A percentile compares a stretch with the other conserved stretches of the same genome.
Evolutionary conservation across 1,140 invertebrate genomes (phyloP).

Genomic region (Diprion similis): DNA sequence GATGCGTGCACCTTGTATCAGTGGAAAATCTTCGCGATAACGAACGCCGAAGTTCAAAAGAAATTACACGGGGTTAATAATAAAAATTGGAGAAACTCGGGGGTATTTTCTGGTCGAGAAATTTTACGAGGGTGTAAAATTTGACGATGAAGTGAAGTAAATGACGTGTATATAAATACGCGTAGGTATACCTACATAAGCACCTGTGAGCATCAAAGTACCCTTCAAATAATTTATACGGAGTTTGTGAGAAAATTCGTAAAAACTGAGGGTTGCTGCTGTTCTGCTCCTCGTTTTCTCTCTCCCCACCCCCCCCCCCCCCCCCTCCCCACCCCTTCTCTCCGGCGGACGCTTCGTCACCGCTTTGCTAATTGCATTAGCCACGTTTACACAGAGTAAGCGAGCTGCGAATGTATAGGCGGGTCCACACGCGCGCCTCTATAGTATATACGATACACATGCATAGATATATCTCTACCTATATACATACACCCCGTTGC

Average conservation of each 20-base stretch:
- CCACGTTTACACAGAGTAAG: neutral
- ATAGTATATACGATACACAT: too few species aligned
- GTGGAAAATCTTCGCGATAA: too few species aligned
- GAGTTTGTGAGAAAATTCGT: neutral
- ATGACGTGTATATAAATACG: too few species aligned
- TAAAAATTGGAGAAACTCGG: too few species aligned
- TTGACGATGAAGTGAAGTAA: too few species aligned
- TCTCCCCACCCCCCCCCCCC: neutral
- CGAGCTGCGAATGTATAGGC: neutral
- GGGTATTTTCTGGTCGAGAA: too few species aligned
- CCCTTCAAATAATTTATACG: neutral
- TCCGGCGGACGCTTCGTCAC: neutral
- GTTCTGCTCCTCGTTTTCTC: neutral
- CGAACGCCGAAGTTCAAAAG: too few species aligned
- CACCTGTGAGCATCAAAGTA: neutral
- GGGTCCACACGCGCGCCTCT: too few species aligned
- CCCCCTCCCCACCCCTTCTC: neutral
- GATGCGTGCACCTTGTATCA: too few species aligned
- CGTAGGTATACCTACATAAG: too few species aligned
- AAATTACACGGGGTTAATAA: too few species aligned
- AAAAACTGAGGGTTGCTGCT: neutral
- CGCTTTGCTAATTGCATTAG: slow-evolving; percentile 7
- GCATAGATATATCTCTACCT: neutral
- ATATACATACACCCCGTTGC: neutral
- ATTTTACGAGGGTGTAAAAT: too few species aligned